Base-by-base conservation (phyloP, 1,140 invertebrate species). In the Aphis gossypii region DNA sequence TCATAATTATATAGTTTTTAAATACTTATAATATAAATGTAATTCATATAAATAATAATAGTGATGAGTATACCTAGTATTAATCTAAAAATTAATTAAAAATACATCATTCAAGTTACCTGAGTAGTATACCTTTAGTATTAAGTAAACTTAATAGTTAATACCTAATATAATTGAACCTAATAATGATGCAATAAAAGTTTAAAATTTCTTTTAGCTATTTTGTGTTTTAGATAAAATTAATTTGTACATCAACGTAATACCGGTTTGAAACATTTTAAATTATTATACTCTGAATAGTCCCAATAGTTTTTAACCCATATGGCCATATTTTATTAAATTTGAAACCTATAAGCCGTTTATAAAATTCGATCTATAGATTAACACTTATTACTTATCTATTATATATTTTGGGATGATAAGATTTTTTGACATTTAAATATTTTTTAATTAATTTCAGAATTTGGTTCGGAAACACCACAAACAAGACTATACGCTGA, bases 401-500 rank as follows among this genome's bases (percentile, higher is more conserved):
- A 41, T 41, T 41, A 41, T 41, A 41, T 9, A 11, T 25, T 60
- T 60, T 60, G 9, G 7, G 25, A 60, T 60, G 30, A 9, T 60
- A 60, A 60, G 56, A 60, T 11, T 25, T 9, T 60, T 41, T n/a
- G 30, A n/a, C 5, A n/a, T 76, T 20, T 76, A 76, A 14, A 76
- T 76, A n/a, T 6, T 76, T n/a, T 46, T 1, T 46, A 88, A 30
- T 38, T 9, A 38, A 51, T 93, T 93, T 54, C 51, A 93, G 92
- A 86, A 8, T 93, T 93, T 14, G 18, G 5, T 18, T 41, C 92
- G 0, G 3, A 14, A 0, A 41, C 6, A 5, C 92, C 92, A 20
- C 23, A 54, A 54, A 54, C 92, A 25, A 93, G 82, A 93, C 25
- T 93, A 35, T 93, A 93, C 82, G 46, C 76, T 20, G 48, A 25